These are phyloP conservation scores for Chymomyza fuscimana DNA, from an alignment of 2,888 invertebrate genomes.

Conservation along the genomic window DNA sequence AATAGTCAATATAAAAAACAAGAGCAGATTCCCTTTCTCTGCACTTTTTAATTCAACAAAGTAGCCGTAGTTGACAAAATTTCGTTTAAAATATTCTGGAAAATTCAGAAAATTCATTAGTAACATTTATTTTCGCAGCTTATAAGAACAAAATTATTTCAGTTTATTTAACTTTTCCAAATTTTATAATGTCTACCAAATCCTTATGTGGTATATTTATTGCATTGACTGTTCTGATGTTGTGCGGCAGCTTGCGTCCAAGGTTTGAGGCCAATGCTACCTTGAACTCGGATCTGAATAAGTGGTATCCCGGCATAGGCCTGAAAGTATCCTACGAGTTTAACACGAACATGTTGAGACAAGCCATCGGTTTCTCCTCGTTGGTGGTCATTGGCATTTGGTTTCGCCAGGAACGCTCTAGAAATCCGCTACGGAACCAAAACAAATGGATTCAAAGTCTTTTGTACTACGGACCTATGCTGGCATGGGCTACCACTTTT, in stretches of 20 bases:
- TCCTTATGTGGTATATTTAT: conserved; percentile 16
- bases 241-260: conserved; percentile 44
- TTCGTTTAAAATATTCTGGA: too few species aligned
- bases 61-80: too few species aligned
- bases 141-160: too few species aligned
- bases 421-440: neutral
- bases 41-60: too few species aligned
- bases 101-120: too few species aligned
- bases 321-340: conserved; percentile 52
- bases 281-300: conserved; percentile 33
- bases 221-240: conserved; percentile 40
- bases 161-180: too few species aligned
- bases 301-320: conserved; percentile 34
- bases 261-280: conserved; percentile 46
- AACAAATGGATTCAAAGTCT: neutral
- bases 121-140: too few species aligned
- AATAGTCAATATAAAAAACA: too few species aligned
- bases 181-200: neutral
- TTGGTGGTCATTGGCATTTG: conserved; percentile 46
- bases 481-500: neutral
- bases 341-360: conserved; percentile 36
- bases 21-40: too few species aligned
- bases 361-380: conserved; percentile 40
- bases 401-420: conserved; percentile 26
- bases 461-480: neutral